phyloP scores from a whole-genome alignment of 2,888 invertebrate genomes.

The Perdita meconis region DNA sequence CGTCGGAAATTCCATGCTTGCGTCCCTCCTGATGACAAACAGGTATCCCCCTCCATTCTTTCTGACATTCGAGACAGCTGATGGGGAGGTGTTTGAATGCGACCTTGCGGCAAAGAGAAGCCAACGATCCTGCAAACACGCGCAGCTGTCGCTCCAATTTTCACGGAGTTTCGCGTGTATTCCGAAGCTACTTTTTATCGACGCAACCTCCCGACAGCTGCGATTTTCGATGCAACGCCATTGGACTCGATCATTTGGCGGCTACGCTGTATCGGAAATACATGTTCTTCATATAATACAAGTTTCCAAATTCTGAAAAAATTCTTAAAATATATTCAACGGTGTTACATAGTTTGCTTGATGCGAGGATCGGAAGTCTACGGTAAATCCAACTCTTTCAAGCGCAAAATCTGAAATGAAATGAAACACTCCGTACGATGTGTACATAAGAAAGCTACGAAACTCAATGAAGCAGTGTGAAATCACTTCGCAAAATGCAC shows the following conservation, averaged over 20 bases:
- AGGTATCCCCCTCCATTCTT: slow-evolving; percentile 18
- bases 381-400: too few species aligned
- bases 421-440: too few species aligned
- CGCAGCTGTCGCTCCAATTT: slow-evolving; percentile 52
- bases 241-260: slow-evolving; percentile 20
- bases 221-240: slow-evolving; percentile 17
- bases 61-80: slow-evolving; percentile 49
- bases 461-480: too few species aligned
- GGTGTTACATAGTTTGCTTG: too few species aligned
- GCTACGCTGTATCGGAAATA: neutral
- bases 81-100: slow-evolving; percentile 52
- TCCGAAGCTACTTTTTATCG: slow-evolving; percentile 25
- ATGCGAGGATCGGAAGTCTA: too few species aligned
- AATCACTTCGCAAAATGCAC: too few species aligned
- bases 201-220: slow-evolving; percentile 19
- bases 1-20: slow-evolving; percentile 10
- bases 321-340: too few species aligned
- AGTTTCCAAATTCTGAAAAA: neutral
- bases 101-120: slow-evolving; percentile 56
- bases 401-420: too few species aligned
- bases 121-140: slow-evolving; percentile 51
- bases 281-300: neutral
- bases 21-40: slow-evolving; percentile 12
- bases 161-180: slow-evolving; percentile 52
- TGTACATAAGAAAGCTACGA: too few species aligned